phyloP scores from a whole-genome alignment of 1,140 invertebrate species.

The Macrocentrus cingulum region DNA sequence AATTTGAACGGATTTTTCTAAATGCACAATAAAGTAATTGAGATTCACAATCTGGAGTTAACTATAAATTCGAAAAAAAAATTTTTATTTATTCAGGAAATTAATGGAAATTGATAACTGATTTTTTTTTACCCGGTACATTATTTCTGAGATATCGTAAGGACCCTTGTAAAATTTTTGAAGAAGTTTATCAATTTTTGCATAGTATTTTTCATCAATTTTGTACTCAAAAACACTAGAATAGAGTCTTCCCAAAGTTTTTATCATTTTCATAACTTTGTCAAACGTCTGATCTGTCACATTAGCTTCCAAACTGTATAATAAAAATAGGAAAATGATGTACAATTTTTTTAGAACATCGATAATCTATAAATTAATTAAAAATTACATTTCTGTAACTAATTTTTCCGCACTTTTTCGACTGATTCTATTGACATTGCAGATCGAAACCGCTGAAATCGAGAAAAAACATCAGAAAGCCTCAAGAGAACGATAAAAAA shows the following conservation, averaged over 20 bases:
- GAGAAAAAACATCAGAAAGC: too few relatives aligned
- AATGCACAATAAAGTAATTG: conserved; percentile 58
- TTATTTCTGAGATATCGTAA: too few relatives aligned
- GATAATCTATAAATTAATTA: too few relatives aligned
- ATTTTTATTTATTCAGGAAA: too few relatives aligned
- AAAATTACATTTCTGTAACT: too few relatives aligned
- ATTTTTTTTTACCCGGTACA: too few relatives aligned
- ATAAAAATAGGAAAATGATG: background rate
- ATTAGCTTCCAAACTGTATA: background rate
- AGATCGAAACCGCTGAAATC: too few relatives aligned
- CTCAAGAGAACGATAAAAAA: too few relatives aligned
- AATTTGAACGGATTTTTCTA: conserved; percentile 45
- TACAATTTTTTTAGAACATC: too few relatives aligned
- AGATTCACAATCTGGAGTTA: conserved; percentile 59
- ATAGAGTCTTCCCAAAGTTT: conserved; percentile 3
- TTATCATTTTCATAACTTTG: background rate
- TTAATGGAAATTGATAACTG: too few relatives aligned
- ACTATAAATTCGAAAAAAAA: conserved; percentile 41
- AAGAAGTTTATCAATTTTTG: background rate
- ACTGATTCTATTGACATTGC: too few relatives aligned
- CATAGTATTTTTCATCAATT: background rate
- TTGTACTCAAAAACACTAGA: background rate
- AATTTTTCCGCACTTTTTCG: too few relatives aligned
- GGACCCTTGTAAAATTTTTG: background rate
- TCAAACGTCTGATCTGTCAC: background rate